Evolutionary conservation across 1,140 invertebrate genomes (phyloP).

Genomic region (Rhizoglyphus robini): DNA sequence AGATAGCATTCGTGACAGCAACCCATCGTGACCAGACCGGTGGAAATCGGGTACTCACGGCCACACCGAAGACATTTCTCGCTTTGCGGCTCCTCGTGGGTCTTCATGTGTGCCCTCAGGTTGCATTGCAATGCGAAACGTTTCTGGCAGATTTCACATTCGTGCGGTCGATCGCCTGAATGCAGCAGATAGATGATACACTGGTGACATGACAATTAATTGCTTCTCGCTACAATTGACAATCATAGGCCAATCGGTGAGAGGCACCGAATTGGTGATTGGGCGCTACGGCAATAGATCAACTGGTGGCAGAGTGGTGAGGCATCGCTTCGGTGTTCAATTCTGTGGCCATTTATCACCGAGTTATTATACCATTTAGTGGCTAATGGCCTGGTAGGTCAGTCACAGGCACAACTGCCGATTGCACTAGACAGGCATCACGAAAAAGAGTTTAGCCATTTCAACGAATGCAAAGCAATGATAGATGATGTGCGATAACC

Average conservation of each 20-base stretch:
- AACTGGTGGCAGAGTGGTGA: neutral
- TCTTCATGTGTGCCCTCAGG: slow-evolving; percentile 56
- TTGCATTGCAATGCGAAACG: slow-evolving; percentile 59
- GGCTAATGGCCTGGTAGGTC: neutral
- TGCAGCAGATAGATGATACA: neutral
- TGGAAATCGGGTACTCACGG: slow-evolving; percentile 30
- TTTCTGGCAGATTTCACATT: slow-evolving; percentile 54
- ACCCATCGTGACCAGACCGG: slow-evolving; percentile 30
- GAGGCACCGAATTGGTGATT: neutral
- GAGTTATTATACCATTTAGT: slow-evolving; percentile 6
- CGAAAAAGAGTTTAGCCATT: neutral
- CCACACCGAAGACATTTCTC: slow-evolving; percentile 35
- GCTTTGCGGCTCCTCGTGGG: slow-evolving; percentile 40
- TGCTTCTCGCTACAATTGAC: slow-evolving; percentile 3
- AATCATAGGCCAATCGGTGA: neutral
- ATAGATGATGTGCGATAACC: slow-evolving; percentile 15
- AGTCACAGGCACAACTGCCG: neutral
- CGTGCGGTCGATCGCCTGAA: slow-evolving; percentile 58
- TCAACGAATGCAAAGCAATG: slow-evolving; percentile 1
- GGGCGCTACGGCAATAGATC: slow-evolving; percentile 8
- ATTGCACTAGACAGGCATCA: neutral
- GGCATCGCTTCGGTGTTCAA: neutral
- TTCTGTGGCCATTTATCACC: slow-evolving; percentile 2
- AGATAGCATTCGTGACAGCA: slow-evolving; percentile 32
- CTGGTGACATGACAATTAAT: neutral